A percentile compares a stretch with the other conserved stretches of the same genome.
Conservation (phyloP, 2,888 invertebrate genomes). For the Polyploca ridens region DNA sequence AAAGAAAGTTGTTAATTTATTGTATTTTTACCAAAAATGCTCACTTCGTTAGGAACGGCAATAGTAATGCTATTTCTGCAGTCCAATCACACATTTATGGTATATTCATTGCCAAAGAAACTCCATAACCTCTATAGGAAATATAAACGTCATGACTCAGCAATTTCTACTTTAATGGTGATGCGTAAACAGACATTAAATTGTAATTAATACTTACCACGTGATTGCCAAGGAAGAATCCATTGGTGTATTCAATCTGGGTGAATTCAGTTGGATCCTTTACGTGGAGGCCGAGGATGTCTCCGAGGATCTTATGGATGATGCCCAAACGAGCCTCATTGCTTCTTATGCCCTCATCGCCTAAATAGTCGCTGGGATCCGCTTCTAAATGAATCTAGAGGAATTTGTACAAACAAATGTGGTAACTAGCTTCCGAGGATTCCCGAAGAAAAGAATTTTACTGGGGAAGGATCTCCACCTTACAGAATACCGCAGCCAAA, state of each 20-base stretch:
- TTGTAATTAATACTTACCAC: slow-evolving; percentile 84
- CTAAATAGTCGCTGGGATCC: slow-evolving; percentile 85
- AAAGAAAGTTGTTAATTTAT: no score
- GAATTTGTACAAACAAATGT: not conserved
- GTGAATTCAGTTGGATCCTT: slow-evolving; percentile 57
- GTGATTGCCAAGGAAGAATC: slow-evolving; percentile 92
- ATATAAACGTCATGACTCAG: slow-evolving; percentile 41
- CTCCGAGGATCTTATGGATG: slow-evolving; percentile 89
- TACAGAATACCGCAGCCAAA: no score
- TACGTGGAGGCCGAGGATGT: slow-evolving; percentile 88
- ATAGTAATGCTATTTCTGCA: not conserved
- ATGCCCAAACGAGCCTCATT: slow-evolving; percentile 91
- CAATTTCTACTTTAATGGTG: slow-evolving; percentile 63
- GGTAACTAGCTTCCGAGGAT: no score
- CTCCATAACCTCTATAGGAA: not conserved
- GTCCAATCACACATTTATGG: not conserved
- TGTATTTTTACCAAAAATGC: no score
- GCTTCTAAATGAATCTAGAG: slow-evolving; percentile 92
- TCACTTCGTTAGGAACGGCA: not conserved
- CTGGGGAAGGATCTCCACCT: no score
- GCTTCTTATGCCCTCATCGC: slow-evolving; percentile 70
- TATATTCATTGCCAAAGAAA: not conserved
- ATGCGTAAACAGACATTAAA: slow-evolving; percentile 40
- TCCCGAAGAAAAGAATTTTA: no score
- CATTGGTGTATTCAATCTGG: slow-evolving; percentile 83